A percentile compares a stretch with the other conserved stretches of the same genome.
These are phyloP conservation scores for Aphrophora alni DNA, from an alignment of 2,888 invertebrate genomes.

Conservation along the genomic window DNA sequence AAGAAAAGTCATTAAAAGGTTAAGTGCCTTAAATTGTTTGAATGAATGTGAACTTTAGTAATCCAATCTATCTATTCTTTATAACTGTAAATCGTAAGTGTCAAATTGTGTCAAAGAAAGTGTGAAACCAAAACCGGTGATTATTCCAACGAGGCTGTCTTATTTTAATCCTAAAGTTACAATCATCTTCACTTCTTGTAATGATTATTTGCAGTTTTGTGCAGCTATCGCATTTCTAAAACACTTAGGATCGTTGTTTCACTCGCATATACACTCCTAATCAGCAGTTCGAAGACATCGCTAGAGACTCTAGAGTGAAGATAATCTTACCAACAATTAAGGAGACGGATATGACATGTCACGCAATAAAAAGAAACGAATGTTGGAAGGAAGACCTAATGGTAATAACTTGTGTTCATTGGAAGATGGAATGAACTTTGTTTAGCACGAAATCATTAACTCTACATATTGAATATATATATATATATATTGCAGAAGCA, in stretches of 20 bases:
- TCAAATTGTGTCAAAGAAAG: neutral
- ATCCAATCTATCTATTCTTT: no score
- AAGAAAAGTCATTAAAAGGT: no score
- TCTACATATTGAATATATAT: no score
- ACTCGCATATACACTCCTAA: neutral
- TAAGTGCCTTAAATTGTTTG: no score
- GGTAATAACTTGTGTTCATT: neutral
- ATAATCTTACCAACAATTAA: neutral
- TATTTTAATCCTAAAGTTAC: neutral
- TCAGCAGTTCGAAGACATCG: neutral
- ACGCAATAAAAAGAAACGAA: neutral
- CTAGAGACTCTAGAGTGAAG: neutral
- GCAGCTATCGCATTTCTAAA: neutral
- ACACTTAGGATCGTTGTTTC: neutral
- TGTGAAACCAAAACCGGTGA: neutral
- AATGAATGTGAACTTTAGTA: no score
- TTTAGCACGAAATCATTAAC: no score
- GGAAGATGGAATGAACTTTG: no score
- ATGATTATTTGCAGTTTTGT: neutral
- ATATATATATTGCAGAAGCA: no score
- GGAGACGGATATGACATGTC: neutral
- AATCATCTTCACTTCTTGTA: neutral
- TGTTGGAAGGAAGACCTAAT: neutral
- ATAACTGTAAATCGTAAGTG: no score
- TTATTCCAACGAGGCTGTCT: neutral